phyloP scores from a whole-genome alignment of 2,113 vertebrate species.

The Nerophis ophidion region DNA sequence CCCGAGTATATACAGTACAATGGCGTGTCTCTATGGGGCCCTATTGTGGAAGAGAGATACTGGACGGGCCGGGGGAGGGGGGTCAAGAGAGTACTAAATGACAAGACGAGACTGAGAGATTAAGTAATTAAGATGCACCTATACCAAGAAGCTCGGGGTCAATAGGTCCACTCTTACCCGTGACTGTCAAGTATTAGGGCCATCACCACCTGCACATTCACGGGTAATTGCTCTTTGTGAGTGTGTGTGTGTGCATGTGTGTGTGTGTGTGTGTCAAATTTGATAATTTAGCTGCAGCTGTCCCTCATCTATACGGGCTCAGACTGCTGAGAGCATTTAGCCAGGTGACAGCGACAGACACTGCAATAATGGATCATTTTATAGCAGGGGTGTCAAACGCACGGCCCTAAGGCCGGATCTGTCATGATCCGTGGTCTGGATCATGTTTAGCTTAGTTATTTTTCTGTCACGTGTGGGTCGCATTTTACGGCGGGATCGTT shows the following conservation, averaged over 20 bases:
- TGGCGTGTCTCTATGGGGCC: too few species aligned
- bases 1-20: too few species aligned
- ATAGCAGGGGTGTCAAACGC: neutral
- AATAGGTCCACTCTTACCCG: conserved; percentile 46
- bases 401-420: too few species aligned
- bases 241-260: neutral
- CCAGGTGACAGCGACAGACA: conserved; percentile 8
- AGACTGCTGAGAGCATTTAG: conserved; percentile 16
- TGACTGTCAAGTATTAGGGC: conserved; percentile 42
- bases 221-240: conserved; percentile 40
- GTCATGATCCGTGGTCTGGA: too few species aligned
- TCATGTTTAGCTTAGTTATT: too few species aligned
- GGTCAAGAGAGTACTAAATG: conserved; percentile 2
- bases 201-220: conserved; percentile 22
- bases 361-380: conserved; percentile 5
- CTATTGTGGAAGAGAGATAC: neutral
- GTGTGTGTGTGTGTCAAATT: conserved; percentile 9
- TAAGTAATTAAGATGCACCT: conserved; percentile 50
- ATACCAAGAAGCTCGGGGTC: conserved; percentile 28
- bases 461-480: too few species aligned
- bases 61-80: neutral
- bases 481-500: too few species aligned
- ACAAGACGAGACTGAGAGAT: conserved; percentile 17
- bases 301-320: conserved; percentile 11
- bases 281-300: conserved; percentile 15